phyloP scores from a whole-genome alignment of 2,797 vertebrate species.

The Pagetopsis macropterus region DNA sequence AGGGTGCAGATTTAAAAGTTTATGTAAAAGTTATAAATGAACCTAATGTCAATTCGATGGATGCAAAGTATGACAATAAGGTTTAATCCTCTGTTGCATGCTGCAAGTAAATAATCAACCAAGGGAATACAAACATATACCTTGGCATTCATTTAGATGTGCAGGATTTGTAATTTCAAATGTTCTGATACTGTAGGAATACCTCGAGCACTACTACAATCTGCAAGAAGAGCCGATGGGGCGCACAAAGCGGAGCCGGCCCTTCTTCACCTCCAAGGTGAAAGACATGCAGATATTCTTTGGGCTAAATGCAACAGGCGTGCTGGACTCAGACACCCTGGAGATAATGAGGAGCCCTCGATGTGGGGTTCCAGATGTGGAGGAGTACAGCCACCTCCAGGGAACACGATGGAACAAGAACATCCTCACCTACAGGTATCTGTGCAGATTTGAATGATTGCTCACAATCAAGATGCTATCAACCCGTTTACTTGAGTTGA shows the following conservation, averaged over 20 bases:
- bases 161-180: slow-evolving; percentile 12
- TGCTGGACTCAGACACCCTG: slow-evolving; percentile 75
- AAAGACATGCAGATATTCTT: slow-evolving; percentile 87
- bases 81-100: neutral
- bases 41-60: neutral
- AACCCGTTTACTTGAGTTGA: neutral
- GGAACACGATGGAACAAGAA: slow-evolving; percentile 81
- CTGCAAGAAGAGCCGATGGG: slow-evolving; percentile 65
- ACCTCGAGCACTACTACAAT: slow-evolving; percentile 80
- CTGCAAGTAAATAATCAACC: neutral
- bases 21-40: neutral
- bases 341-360: slow-evolving; percentile 79
- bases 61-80: neutral
- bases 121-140: neutral
- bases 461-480: neutral
- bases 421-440: slow-evolving; percentile 81
- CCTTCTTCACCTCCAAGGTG: slow-evolving; percentile 78
- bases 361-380: slow-evolving; percentile 84
- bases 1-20: neutral
- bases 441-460: neutral
- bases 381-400: slow-evolving; percentile 75
- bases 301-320: slow-evolving; percentile 80
- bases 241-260: slow-evolving; percentile 73
- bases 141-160: neutral
- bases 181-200: slow-evolving; percentile 70